Evolutionary conservation across 92 coral and sea anemone species (phyloP), one percentile per base, ranked within the genome.

Genomic region (Palythoa grandiflora): DNA sequence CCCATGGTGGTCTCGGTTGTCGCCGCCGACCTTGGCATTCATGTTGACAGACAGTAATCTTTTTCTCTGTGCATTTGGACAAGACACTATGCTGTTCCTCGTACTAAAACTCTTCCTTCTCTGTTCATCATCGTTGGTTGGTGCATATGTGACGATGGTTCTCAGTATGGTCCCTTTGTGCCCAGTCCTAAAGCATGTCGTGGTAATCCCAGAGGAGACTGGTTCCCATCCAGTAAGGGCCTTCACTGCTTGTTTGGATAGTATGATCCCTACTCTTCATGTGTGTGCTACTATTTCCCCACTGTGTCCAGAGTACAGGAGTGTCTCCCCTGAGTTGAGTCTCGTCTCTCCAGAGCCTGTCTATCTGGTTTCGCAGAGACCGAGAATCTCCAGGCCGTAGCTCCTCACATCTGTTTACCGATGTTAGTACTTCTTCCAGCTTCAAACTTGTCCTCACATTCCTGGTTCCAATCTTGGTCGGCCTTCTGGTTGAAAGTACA

Each of bases 211-310:
- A 17, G 68, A 61, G 68, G 68, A 61, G n/a, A 61, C 68, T 61
- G 20, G 75, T n/a, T 70, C 75, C 40, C 75, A 70, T 70, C 44
- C 75, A 70, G 20, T 70, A 70, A 70, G 44, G 75, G 75, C 75
- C 44, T 19, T 70, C 38, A 35, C 12, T 70, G 38, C 20, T 38
- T 70, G 12, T 0, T 6, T 70, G 75, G 17, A 38, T 28, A 28
- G 28, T 28, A 28, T 28, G 28, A 28, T 28, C 28, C 28, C 28
- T 28, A 28, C 28, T 28, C 28, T 28, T 28, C 28, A 28, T 28
- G 28, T 28, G 28, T 28, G 28, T 28, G 28, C 28, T 28, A 28
- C 28, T 28, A 28, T 28, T 28, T 28, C 28, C 28, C 28, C 28
- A 28, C 28, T 28, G 28, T 28, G 28, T 70, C 75, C 40, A 1